Conservation (phyloP, 2,113 vertebrate species). For the Forbesichthys papilliferus region DNA sequence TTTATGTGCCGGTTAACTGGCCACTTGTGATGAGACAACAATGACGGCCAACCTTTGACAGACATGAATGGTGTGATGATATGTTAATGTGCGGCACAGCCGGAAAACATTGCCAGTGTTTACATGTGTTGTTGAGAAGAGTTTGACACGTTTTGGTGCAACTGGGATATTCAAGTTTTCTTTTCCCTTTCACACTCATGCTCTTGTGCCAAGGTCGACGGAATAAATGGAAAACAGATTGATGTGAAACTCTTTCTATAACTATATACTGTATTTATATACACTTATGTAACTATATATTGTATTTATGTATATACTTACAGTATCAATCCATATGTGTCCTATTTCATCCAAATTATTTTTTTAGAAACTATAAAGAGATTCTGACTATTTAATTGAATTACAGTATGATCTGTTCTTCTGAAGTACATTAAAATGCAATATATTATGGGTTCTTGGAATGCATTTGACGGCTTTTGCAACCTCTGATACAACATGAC, state of each 20-base stretch:
- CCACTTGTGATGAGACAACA: conserved; percentile 18
- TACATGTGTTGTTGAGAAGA: conserved; percentile 41
- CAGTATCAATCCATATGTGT: conserved; percentile 9
- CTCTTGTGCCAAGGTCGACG: conserved; percentile 15
- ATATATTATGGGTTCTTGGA: not conserved
- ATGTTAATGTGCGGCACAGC: conserved; percentile 49
- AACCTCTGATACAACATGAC: conserved; percentile 2
- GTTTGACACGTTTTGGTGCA: conserved; percentile 35
- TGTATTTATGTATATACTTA: conserved; percentile 41
- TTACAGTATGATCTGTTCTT: no score
- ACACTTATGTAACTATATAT: conserved; percentile 30
- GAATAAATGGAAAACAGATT: conserved; percentile 51
- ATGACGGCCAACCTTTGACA: conserved; percentile 40
- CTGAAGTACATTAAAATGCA: no score
- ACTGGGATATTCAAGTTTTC: conserved; percentile 8
- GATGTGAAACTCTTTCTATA: conserved; percentile 20
- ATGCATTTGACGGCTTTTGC: not conserved
- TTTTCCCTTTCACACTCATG: not conserved
- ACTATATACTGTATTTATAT: conserved; percentile 12
- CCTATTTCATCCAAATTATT: not conserved
- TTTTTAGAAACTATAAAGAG: not conserved
- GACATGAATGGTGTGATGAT: conserved; percentile 44
- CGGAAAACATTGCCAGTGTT: conserved; percentile 43
- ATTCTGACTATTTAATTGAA: no score
- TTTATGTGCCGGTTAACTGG: conserved; percentile 43